Evolutionary conservation across 2,113 vertebrate species (phyloP), one percentile per base, ranked within the genome.

Genomic region (Dunckerocampus dactyliophorus): DNA sequence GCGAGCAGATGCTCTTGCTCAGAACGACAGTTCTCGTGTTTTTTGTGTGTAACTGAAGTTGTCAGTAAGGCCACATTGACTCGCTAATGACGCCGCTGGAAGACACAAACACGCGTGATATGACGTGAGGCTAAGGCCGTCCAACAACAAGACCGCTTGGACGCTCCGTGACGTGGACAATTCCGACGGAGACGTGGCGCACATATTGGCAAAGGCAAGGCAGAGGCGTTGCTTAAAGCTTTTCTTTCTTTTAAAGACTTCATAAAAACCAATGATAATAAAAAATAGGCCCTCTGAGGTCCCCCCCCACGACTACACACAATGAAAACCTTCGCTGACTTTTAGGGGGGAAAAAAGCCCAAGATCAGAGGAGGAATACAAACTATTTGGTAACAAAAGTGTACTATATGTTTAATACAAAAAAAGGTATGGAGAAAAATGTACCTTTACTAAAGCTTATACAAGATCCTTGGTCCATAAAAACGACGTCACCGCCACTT

Each of bases 361-460:
- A 89, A 90, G 91, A 91, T 97, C 93, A 87, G 83, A 93, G 90
- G 89, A 91, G 88, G 90, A 93, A 93, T 88, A 92, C 88, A 94
- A 94, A 93, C 93, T 95, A 95, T 95, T 96, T 96, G 96, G 95
- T 97, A 95, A 98, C 94, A 96, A 96, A 97, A 94, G 91, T 92
- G 87, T 92, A 95, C 94, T 95, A 96, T 94, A 95, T 92, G 93
- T 92, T 91, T 91, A 92, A 93, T 94, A 95, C 92, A 89, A 97
- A 97, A 97, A 95, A 95, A 95, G 93, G 93, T 93, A 93, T 95
- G 94, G 92, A 94, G 95, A 96, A 97, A 88, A 95, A 94, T 95
- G 96, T 98, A 98, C 97, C 97, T 97, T 96, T 93, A 93, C 96
- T 97, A 98, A 99, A 99, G 95, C 94, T 98, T 98, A 95, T 93